A percentile compares a stretch with the other conserved stretches of the same genome.
These are phyloP conservation scores for Hystrix cristata DNA, from an alignment of 2,113 vertebrate species.

Conservation along the genomic window DNA sequence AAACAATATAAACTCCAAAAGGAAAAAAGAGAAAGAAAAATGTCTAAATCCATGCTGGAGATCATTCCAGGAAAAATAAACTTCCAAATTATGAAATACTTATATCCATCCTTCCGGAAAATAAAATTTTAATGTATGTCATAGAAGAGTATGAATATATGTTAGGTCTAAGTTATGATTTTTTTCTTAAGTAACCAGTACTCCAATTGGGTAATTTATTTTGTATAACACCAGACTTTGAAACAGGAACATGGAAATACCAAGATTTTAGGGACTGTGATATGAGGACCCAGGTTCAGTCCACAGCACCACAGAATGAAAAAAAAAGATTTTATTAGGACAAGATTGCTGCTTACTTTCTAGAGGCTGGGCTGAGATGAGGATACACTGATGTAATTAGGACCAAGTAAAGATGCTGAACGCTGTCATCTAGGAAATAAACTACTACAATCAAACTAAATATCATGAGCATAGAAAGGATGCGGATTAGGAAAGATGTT, in stretches of 20 bases:
- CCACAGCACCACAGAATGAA: not conserved
- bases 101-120: conserved; percentile 15
- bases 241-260: conserved; percentile 38
- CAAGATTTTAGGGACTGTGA: not conserved
- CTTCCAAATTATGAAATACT: not conserved
- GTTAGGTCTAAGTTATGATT: not conserved
- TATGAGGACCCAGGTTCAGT: not conserved
- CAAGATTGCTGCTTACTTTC: not conserved
- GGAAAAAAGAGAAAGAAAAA: not conserved
- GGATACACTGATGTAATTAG: not conserved
- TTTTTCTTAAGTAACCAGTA: not conserved
- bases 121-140: conserved; percentile 13
- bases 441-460: conserved; percentile 24
- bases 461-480: not conserved
- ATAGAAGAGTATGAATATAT: not conserved
- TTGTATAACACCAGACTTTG: conserved; percentile 7
- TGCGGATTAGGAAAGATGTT: not conserved
- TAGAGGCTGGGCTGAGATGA: not conserved
- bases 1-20: not conserved
- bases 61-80: not conserved
- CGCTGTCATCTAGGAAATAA: conserved; percentile 25
- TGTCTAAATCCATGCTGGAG: not conserved
- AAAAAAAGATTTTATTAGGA: not conserved
- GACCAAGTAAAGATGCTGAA: not conserved
- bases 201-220: conserved; percentile 7